phyloP scores from a whole-genome alignment of 2,113 vertebrate genomes.

The Amazona vittata region DNA sequence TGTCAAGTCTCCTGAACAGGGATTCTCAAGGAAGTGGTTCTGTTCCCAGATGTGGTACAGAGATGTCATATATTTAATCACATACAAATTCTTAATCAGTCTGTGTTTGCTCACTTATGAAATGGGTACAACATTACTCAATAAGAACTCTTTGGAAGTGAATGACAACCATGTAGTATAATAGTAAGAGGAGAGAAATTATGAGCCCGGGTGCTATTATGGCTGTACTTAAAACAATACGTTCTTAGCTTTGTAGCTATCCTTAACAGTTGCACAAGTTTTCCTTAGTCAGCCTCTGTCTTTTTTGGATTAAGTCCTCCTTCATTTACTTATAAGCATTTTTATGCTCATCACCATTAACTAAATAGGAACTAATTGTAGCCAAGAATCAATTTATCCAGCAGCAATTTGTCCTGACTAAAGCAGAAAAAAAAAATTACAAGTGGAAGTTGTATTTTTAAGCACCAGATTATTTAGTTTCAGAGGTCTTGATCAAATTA shows the following conservation, averaged over 20 bases:
- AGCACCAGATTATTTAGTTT: conserved; percentile 39
- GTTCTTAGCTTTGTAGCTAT: neutral
- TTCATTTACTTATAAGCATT: conserved; percentile 33
- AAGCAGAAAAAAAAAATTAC: neutral
- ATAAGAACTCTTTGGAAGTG: neutral
- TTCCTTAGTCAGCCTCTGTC: neutral
- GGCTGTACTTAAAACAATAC: neutral
- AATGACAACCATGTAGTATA: neutral
- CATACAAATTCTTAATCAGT: fast-evolving
- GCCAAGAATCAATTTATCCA: conserved; percentile 40
- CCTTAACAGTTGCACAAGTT: neutral
- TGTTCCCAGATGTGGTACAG: neutral
- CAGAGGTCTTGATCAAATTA: conserved; percentile 59
- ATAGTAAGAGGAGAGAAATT: neutral
- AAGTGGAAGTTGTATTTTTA: conserved; percentile 26
- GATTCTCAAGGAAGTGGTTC: neutral
- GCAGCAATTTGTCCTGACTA: conserved; percentile 19
- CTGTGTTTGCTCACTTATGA: neutral
- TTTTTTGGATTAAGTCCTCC: neutral
- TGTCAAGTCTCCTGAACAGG: neutral
- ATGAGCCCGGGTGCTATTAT: neutral
- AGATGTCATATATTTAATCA: neutral
- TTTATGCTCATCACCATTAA: conserved; percentile 23
- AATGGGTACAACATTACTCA: neutral
- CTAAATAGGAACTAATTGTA: conserved; percentile 17